phyloP scores from a whole-genome alignment of 2,113 vertebrate species.

The Martes martes region DNA sequence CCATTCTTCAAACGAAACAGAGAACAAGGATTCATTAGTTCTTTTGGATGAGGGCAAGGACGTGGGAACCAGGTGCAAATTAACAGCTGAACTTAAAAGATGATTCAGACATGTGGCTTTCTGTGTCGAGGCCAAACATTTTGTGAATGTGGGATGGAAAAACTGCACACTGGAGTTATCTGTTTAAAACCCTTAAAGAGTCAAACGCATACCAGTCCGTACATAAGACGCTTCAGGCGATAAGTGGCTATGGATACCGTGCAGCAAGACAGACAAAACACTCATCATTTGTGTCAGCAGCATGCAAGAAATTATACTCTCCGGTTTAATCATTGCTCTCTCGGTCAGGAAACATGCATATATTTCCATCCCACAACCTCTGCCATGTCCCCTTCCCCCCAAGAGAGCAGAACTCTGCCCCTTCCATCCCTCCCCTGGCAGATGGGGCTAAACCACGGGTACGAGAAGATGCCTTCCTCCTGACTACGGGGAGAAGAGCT shows the following conservation, averaged over 20 bases:
- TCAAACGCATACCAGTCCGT: neutral
- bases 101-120: conserved; percentile 31
- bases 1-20: conserved; percentile 63
- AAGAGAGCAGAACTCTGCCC: neutral
- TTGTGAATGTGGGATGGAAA: neutral
- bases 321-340: neutral
- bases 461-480: neutral
- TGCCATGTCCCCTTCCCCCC: neutral
- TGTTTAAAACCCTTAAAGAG: neutral
- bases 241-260: neutral
- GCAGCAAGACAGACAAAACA: conserved; percentile 59
- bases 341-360: neutral
- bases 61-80: conserved; percentile 29
- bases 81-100: conserved; percentile 42
- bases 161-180: neutral
- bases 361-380: neutral
- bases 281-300: neutral
- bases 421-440: neutral
- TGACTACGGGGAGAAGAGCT: neutral
- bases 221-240: neutral
- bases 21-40: conserved; percentile 74
- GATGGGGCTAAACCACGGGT: neutral
- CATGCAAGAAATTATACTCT: conserved; percentile 46
- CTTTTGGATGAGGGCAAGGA: conserved; percentile 35
- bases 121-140: conserved; percentile 24